Evolutionary conservation across 2,888 invertebrate species (phyloP).

Genomic region (Endotricha flammealis): DNA sequence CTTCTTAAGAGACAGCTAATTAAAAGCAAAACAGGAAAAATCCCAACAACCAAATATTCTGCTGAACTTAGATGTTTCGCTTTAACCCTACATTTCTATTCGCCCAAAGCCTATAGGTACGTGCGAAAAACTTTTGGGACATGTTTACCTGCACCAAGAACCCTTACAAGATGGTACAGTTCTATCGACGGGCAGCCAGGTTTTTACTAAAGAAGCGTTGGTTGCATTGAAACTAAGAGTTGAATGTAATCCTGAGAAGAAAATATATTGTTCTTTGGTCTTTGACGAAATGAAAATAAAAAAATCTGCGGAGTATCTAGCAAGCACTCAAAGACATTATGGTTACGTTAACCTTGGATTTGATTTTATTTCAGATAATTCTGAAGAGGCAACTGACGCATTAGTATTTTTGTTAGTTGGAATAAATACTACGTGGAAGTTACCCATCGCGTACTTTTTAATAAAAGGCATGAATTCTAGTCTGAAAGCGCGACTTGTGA

Average conservation of each 20-base stretch:
- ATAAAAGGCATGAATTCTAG: constrained; percentile 1
- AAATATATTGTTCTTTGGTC: constrained; percentile 6
- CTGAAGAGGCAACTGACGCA: constrained; percentile 6
- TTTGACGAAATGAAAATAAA: constrained; percentile 8
- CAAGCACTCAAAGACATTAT: background rate
- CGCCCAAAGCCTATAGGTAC: no score
- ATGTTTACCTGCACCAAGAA: no score
- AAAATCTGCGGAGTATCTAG: background rate
- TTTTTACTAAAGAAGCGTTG: constrained; percentile 5
- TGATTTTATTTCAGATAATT: background rate
- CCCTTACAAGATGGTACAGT: no score
- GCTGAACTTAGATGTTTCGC: no score
- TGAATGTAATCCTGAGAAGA: background rate
- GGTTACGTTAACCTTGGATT: background rate
- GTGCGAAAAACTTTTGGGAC: no score
- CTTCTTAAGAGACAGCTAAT: no score
- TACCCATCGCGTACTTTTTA: constrained; percentile 14
- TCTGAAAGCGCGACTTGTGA: background rate
- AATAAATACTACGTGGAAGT: constrained; percentile 9
- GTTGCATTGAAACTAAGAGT: constrained; percentile 1
- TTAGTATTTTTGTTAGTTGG: constrained; percentile 11
- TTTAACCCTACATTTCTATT: no score
- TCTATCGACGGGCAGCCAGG: constrained; percentile 7
- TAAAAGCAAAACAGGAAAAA: no score
- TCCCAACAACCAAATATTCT: no score